Conservation (phyloP, 2,113 vertebrate species). For the Platysteira castanea region DNA sequence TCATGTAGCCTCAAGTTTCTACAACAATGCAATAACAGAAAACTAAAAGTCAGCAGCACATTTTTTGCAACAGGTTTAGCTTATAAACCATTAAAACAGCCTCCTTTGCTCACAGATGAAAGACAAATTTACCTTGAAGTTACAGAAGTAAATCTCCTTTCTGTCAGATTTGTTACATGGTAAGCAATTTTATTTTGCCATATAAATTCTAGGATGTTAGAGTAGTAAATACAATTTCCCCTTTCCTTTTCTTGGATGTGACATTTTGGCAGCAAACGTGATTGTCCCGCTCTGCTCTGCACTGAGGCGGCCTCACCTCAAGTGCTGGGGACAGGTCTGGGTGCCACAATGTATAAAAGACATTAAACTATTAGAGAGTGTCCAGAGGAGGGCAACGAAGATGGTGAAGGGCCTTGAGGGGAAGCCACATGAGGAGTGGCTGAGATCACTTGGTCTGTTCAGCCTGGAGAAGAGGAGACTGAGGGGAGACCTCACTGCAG, state of each 20-base stretch:
- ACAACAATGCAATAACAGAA: neutral
- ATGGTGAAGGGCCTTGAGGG: neutral
- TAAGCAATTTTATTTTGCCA: neutral
- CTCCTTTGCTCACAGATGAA: neutral
- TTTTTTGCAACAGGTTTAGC: neutral
- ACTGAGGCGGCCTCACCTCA: accelerated
- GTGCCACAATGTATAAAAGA: neutral
- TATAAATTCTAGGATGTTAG: neutral
- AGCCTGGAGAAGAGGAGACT: neutral
- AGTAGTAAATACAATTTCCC: neutral
- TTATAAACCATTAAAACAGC: neutral
- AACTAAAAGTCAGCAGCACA: neutral
- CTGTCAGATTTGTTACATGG: neutral
- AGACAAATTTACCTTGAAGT: neutral
- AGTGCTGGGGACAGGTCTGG: neutral
- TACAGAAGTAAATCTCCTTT: neutral
- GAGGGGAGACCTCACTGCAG: neutral
- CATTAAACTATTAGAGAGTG: accelerated
- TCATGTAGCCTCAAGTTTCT: neutral
- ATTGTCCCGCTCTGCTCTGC: neutral
- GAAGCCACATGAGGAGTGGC: accelerated
- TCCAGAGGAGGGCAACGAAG: neutral
- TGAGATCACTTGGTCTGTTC: neutral
- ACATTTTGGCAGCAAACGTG: neutral
- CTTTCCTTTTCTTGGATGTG: neutral